These are phyloP conservation scores for Spodoptera litura DNA, from an alignment of 1,140 invertebrate genomes.

Conservation along the genomic window DNA sequence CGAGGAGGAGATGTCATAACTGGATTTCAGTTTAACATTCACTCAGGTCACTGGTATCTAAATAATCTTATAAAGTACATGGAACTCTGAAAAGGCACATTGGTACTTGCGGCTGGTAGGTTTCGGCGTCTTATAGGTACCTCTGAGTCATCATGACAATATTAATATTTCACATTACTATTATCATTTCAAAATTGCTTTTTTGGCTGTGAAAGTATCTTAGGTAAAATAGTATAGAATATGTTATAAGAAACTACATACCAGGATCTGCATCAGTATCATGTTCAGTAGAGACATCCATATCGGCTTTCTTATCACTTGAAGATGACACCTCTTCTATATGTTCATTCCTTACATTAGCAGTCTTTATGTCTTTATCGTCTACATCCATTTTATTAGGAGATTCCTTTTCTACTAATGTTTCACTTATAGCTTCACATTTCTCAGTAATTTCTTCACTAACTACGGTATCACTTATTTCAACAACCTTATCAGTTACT, in stretches of 20 bases:
- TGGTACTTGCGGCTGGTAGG: too few species aligned
- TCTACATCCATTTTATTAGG: constrained; percentile 22
- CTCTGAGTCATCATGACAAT: too few species aligned
- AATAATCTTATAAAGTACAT: too few species aligned
- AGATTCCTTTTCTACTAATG: not conserved
- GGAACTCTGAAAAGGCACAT: too few species aligned
- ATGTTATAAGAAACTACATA: not conserved
- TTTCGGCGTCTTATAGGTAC: too few species aligned
- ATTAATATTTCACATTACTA: too few species aligned
- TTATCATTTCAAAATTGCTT: too few species aligned
- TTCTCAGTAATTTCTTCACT: not conserved
- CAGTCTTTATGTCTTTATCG: not conserved
- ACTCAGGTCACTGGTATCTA: too few species aligned
- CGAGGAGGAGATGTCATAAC: too few species aligned
- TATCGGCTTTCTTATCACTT: not conserved
- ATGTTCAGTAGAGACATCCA: constrained; percentile 4
- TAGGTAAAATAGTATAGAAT: not conserved
- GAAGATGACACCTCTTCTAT: not conserved
- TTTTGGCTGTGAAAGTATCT: too few species aligned
- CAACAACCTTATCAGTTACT: not conserved
- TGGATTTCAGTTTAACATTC: too few species aligned
- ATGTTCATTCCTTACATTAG: not conserved
- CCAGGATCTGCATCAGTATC: not conserved
- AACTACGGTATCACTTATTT: not conserved
- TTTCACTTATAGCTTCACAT: too few species aligned